These are phyloP conservation scores for Dreissena rostriformis DNA, from an alignment of 1,140 invertebrate genomes.

Conservation along the genomic window DNA sequence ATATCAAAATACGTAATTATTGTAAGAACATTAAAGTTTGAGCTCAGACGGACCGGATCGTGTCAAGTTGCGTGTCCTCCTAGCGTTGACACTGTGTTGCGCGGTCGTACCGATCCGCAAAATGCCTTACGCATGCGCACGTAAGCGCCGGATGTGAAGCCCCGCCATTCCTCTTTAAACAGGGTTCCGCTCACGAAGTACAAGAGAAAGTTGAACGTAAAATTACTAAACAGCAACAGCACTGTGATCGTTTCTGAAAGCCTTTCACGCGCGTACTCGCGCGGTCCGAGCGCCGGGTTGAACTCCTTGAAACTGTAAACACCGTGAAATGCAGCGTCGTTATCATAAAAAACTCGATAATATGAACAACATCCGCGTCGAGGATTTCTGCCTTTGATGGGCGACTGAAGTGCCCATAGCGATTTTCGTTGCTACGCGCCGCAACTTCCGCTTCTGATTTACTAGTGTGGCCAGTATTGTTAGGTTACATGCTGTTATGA, in stretches of 20 bases:
- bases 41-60: no score
- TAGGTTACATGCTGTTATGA: neutral
- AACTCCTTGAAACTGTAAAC: neutral
- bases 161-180: constrained; percentile 10
- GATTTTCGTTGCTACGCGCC: neutral
- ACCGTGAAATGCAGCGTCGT: constrained; percentile 1
- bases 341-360: constrained; percentile 4
- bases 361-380: constrained; percentile 10
- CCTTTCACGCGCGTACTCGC: neutral
- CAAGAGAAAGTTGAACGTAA: constrained; percentile 22
- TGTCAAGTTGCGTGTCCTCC: no score
- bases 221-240: neutral
- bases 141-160: no score
- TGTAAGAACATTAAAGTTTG: no score
- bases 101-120: no score
- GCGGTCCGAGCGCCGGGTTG: neutral
- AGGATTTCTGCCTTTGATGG: neutral
- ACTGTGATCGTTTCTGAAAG: neutral
- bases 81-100: no score
- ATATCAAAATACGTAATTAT: no score
- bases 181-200: constrained; percentile 24
- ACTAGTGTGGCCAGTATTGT: neutral
- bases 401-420: neutral
- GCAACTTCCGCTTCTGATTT: neutral
- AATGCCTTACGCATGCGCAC: no score